Evolutionary conservation across 1,140 invertebrate species (phyloP).

Genomic region (Campoletis sonorensis): DNA sequence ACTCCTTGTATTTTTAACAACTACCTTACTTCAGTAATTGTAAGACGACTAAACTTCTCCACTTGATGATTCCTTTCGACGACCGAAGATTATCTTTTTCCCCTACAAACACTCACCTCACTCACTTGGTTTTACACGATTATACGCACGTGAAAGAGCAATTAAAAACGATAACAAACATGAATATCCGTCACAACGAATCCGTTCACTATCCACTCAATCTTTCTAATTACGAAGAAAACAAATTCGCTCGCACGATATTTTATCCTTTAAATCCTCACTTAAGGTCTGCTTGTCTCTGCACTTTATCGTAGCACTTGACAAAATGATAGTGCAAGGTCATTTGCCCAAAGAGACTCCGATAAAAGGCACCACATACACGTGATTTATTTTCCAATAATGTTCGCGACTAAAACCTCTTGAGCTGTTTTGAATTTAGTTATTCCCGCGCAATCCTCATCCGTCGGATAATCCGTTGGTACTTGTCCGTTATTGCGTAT

Average conservation of each 20-base stretch:
- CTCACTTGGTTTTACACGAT: not conserved
- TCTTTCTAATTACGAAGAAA: too few relatives aligned
- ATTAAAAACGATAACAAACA: not conserved
- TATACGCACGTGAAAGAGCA: not conserved
- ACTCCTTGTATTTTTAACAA: not conserved
- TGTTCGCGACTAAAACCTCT: not conserved
- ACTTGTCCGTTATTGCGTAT: not conserved
- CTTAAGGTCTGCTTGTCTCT: too few relatives aligned
- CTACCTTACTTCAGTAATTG: not conserved
- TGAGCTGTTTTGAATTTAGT: not conserved
- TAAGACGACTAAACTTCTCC: not conserved
- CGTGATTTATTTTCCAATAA: not conserved
- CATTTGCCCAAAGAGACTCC: too few relatives aligned
- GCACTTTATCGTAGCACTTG: too few relatives aligned
- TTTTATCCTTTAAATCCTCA: too few relatives aligned
- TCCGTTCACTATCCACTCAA: too few relatives aligned
- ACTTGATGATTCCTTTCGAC: not conserved
- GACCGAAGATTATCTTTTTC: not conserved
- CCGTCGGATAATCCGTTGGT: not conserved
- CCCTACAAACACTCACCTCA: not conserved
- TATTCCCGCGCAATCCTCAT: conserved; percentile 23
- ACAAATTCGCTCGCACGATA: too few relatives aligned
- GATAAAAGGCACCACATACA: too few relatives aligned
- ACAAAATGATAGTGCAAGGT: too few relatives aligned
- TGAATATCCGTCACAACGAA: too few relatives aligned